Evolutionary conservation across 2,797 vertebrate species (phyloP).

Genomic region (Ciconia nigra): DNA sequence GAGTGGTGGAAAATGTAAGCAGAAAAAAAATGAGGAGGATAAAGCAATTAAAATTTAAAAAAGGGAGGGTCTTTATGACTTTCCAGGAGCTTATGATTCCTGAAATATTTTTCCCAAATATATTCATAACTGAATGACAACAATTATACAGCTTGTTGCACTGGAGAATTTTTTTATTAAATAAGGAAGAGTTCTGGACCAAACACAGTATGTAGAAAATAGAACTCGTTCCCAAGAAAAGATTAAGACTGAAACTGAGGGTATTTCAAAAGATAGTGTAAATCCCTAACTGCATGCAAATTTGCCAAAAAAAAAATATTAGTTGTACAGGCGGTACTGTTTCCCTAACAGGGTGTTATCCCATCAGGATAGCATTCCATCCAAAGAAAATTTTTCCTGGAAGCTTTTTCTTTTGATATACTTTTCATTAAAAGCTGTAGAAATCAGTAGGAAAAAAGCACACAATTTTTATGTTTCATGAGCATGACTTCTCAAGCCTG

Average conservation of each 20-base stretch:
- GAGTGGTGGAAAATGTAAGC: neutral
- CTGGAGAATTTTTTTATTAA: neutral
- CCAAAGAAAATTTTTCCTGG: neutral
- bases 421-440: neutral
- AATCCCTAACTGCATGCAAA: neutral
- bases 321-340: neutral
- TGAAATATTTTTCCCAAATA: neutral
- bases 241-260: neutral
- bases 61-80: neutral
- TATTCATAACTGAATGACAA: neutral
- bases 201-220: neutral
- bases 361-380: neutral
- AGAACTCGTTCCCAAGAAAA: neutral
- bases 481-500: neutral
- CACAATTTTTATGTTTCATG: neutral
- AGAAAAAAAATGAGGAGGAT: neutral
- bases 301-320: neutral
- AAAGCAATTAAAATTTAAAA: neutral
- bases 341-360: neutral
- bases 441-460: rapidly evolving
- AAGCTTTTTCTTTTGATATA: neutral
- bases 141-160: neutral
- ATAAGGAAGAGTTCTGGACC: neutral
- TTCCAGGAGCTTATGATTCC: neutral
- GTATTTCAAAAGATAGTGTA: neutral